Evolutionary conservation across 2,797 vertebrate genomes (phyloP).

Genomic region (Benthosema pterotum): DNA sequence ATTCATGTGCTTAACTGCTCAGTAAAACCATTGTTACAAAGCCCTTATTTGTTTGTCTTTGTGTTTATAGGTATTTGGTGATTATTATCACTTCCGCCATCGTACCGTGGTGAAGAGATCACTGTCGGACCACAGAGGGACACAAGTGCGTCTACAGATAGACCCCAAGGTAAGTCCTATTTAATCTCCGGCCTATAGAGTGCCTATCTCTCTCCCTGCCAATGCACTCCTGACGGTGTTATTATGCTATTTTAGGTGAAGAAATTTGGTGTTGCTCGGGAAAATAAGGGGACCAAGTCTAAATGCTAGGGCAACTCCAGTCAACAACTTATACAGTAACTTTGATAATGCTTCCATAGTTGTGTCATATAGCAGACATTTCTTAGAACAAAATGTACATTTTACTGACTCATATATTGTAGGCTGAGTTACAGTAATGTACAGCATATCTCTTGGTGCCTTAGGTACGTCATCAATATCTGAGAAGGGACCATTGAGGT

Average conservation of each 20-base stretch:
- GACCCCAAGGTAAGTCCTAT: slow-evolving; percentile 84
- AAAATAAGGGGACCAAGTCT: not conserved
- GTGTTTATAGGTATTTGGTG: slow-evolving; percentile 84
- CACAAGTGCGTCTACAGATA: slow-evolving; percentile 82
- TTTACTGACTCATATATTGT: too few species aligned
- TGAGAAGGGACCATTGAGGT: not conserved
- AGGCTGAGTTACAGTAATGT: too few species aligned
- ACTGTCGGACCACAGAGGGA: slow-evolving; percentile 83
- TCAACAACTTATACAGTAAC: too few species aligned
- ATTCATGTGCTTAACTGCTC: too few species aligned
- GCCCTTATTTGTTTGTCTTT: slow-evolving; percentile 25
- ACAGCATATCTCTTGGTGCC: not conserved
- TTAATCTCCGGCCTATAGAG: too few species aligned
- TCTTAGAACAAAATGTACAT: too few species aligned
- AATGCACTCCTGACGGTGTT: too few species aligned
- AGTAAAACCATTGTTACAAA: too few species aligned
- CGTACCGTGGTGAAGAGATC: slow-evolving; percentile 88
- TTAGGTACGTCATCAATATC: not conserved
- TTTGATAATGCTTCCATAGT: too few species aligned
- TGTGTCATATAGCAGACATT: too few species aligned
- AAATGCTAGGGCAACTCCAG: too few species aligned
- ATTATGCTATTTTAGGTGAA: not conserved
- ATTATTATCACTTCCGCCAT: slow-evolving; percentile 92
- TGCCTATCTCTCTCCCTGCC: too few species aligned
- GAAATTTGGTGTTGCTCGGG: not conserved